A percentile compares a stretch with the other conserved stretches of the same genome.
phyloP scores from a whole-genome alignment of 2,113 vertebrate genomes.

The Dipodomys merriami region DNA sequence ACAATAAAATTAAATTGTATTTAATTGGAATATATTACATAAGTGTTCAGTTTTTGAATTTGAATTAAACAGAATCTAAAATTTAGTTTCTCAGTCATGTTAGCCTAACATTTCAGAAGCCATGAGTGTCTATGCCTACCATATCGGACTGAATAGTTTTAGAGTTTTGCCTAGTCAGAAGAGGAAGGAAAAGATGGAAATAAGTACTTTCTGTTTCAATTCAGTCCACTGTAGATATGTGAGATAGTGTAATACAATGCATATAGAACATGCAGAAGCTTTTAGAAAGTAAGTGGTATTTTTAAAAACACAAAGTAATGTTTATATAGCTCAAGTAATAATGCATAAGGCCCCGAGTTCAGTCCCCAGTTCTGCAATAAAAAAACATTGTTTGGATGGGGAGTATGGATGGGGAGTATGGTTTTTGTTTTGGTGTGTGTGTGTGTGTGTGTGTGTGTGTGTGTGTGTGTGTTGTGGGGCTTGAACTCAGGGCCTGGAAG shows the following conservation, averaged over 20 bases:
- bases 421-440: too few species aligned
- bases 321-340: too few species aligned
- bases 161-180: neutral
- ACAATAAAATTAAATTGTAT: neutral
- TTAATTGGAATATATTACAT: neutral
- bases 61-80: constrained; percentile 7
- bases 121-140: neutral
- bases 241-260: neutral
- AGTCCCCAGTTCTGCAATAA: too few species aligned
- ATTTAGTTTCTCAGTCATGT: constrained; percentile 4
- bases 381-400: too few species aligned
- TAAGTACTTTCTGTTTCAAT: too few species aligned
- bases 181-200: too few species aligned
- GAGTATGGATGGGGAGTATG: too few species aligned
- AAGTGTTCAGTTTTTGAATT: neutral
- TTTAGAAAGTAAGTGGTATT: constrained; percentile 36
- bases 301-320: neutral
- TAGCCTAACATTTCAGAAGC: neutral
- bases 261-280: neutral
- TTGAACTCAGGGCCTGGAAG: too few species aligned
- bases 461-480: too few species aligned
- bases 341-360: too few species aligned
- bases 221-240: neutral
- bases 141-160: neutral
- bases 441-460: too few species aligned